A percentile compares a stretch with the other conserved stretches of the same genome.
Conservation (phyloP, 2,113 vertebrate species). For the Barnardius zonarius region DNA sequence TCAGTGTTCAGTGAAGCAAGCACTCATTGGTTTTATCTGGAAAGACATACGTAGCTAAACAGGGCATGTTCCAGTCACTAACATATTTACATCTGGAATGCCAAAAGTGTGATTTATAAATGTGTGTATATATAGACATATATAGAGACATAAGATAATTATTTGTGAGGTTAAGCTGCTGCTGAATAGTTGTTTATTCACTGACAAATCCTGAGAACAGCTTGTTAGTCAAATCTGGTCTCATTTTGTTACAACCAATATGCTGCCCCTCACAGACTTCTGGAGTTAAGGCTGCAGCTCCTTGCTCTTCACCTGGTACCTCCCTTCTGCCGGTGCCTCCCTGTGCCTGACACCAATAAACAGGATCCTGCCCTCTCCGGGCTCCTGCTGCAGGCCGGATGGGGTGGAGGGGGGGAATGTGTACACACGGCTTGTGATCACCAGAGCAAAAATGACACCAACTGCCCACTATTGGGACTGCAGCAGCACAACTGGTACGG, state of each 20-base stretch:
- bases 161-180: not conserved
- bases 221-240: not conserved
- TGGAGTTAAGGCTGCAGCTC: too few species aligned
- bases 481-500: rapidly evolving
- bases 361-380: rapidly evolving
- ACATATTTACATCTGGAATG: not conserved
- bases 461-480: not conserved
- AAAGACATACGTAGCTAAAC: not conserved
- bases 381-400: not conserved
- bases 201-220: not conserved
- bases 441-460: rapidly evolving
- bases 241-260: not conserved
- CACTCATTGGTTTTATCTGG: not conserved
- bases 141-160: not conserved
- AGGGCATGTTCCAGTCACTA: not conserved
- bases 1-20: not conserved
- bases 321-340: not conserved
- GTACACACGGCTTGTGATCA: not conserved
- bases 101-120: not conserved
- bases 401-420: not conserved
- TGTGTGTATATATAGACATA: not conserved
- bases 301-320: too few species aligned
- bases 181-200: not conserved
- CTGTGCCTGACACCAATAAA: not conserved
- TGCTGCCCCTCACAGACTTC: not conserved